A percentile compares a stretch with the other conserved stretches of the same genome.
phyloP scores from a whole-genome alignment of 1,140 invertebrate species.

The Drosophila ficusphila region DNA sequence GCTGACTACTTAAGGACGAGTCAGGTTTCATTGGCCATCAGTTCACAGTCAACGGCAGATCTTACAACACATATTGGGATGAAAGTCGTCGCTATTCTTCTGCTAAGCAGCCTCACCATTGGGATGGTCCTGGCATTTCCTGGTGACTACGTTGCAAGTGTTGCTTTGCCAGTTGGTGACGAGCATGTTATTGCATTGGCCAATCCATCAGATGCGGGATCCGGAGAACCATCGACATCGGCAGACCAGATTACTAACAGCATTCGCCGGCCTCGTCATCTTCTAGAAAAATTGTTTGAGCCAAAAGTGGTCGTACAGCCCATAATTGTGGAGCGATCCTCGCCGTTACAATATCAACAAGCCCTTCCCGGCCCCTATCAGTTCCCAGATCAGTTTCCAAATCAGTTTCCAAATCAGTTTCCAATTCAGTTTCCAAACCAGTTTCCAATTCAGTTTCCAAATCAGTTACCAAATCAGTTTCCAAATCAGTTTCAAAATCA shows the following conservation, averaged over 20 bases:
- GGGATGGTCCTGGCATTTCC: slow-evolving; percentile 62
- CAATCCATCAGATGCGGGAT: slow-evolving; percentile 12
- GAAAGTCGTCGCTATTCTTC: slow-evolving; percentile 47
- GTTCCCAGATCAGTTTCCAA: too few relatives aligned
- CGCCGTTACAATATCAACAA: too few relatives aligned
- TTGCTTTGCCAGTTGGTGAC: slow-evolving; percentile 55
- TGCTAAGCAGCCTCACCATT: slow-evolving; percentile 41
- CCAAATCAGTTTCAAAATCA: too few relatives aligned
- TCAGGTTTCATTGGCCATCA: slow-evolving; percentile 12
- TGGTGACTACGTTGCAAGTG: slow-evolving; percentile 36
- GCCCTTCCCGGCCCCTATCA: too few relatives aligned
- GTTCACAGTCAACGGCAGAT: slow-evolving; percentile 10
- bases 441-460: too few relatives aligned
- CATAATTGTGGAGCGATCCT: slow-evolving; percentile 27
- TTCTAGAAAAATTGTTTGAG: slow-evolving; percentile 35
- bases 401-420: too few relatives aligned
- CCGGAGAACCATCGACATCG: neutral
- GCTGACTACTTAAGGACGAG: slow-evolving; percentile 15
- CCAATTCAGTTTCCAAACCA: too few relatives aligned
- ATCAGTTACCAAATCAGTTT: too few relatives aligned
- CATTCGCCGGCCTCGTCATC: slow-evolving; percentile 55
- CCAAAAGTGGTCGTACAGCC: slow-evolving; percentile 51
- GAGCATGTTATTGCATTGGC: slow-evolving; percentile 36
- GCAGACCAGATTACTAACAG: slow-evolving; percentile 17
- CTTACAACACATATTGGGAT: slow-evolving; percentile 18